A percentile compares a stretch with the other conserved stretches of the same genome.
Evolutionary conservation across 2,888 invertebrate genomes (phyloP).

Genomic region (Campopleginae sp.): DNA sequence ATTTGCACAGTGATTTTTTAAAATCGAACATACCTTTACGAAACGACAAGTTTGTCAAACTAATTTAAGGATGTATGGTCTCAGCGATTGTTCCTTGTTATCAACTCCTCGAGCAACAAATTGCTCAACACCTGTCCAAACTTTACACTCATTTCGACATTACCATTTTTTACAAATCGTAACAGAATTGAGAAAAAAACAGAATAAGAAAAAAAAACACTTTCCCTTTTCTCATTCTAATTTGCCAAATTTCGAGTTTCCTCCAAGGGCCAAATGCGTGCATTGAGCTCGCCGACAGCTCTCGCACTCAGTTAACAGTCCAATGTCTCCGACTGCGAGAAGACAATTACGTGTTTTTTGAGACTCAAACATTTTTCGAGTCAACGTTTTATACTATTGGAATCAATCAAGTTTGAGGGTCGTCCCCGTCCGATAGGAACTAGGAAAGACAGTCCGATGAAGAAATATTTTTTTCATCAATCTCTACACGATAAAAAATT

Average conservation of each 20-base stretch:
- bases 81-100: background rate
- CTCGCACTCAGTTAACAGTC: background rate
- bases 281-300: background rate
- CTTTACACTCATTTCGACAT: background rate
- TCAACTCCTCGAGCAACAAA: background rate
- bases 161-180: background rate
- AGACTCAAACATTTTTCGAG: too few species aligned
- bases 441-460: conserved; percentile 5
- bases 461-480: background rate
- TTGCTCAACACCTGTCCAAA: background rate
- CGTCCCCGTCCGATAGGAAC: background rate
- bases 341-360: background rate
- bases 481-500: background rate
- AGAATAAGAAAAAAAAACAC: background rate
- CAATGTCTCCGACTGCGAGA: background rate
- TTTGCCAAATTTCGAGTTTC: background rate
- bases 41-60: background rate
- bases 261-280: background rate
- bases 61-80: conserved; percentile 17
- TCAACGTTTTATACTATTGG: background rate
- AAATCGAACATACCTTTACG: background rate
- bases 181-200: background rate
- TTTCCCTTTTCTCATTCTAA: too few species aligned
- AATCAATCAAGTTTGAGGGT: background rate
- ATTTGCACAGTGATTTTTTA: conserved; percentile 75